phyloP scores from a whole-genome alignment of 2,113 vertebrate species.

The Oncorhynchus kisutch region DNA sequence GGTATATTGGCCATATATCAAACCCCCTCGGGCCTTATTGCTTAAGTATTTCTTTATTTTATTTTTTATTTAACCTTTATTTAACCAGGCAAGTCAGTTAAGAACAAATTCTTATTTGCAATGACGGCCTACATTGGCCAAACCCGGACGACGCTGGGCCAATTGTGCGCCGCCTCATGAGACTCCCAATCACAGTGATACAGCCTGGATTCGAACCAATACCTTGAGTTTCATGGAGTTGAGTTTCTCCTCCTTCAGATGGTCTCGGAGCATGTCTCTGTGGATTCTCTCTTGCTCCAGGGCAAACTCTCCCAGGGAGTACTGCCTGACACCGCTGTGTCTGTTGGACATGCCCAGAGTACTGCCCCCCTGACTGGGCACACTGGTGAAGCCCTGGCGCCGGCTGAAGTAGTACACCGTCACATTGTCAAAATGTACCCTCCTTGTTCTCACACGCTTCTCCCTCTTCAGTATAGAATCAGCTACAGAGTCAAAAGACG shows the following conservation, averaged over 20 bases:
- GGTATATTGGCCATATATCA: too few species aligned
- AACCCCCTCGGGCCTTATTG: too few species aligned
- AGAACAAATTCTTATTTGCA: too few species aligned
- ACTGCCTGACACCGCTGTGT: constrained; percentile 92
- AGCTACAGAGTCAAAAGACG: constrained; percentile 69
- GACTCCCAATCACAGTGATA: too few species aligned
- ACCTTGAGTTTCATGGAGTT: constrained; percentile 89
- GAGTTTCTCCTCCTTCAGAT: constrained; percentile 95
- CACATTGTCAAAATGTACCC: constrained; percentile 97
- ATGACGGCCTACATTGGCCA: too few species aligned
- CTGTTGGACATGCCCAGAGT: constrained; percentile 95
- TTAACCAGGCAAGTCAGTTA: too few species aligned
- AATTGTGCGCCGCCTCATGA: too few species aligned
- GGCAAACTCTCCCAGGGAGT: constrained; percentile 93
- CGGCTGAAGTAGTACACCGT: constrained; percentile 97
- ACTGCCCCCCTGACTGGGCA: constrained; percentile 97
- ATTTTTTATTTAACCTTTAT: too few species aligned
- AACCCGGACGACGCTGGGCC: too few species aligned
- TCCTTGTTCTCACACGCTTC: constrained; percentile 89
- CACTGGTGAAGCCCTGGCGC: constrained; percentile 96
- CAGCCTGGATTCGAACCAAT: not conserved
- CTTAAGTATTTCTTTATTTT: too few species aligned
- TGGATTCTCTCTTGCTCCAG: constrained; percentile 93
- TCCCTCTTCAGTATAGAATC: constrained; percentile 94
- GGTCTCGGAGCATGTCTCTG: constrained; percentile 92